Base-by-base conservation (phyloP, 2,888 invertebrate species). In the Trichopoda pennipes region DNA sequence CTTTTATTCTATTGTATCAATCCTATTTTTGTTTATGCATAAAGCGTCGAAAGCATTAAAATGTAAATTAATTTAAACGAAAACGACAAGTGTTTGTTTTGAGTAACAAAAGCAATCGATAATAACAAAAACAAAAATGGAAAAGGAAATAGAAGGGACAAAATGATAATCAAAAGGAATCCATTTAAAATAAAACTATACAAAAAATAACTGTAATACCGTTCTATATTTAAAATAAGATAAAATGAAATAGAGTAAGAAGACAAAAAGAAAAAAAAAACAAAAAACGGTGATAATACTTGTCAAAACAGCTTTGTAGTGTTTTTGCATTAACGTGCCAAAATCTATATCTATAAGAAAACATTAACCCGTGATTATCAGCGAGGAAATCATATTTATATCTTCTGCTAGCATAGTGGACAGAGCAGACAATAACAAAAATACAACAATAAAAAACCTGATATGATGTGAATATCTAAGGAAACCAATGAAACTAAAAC, bases 61-160 rank as follows among this genome's bases (percentile, higher is more conserved):
- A 82, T 79, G 82, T 79, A 82, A 82, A 82, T 82, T 82, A 82
- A 82, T 82, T 82, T 79, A 79, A 82, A 82, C 72, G 79, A 82
- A 82, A 82, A 79, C 68, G 72, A 72, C 82, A 82, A 82, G 79
- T 82, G 72, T 76, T 81, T 60, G 73, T 66, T 56, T 56, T 49
- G 16, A 74, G 42, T 38, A 63, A 66, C 49, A 28, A 72, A 78
- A 78, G 55, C 60, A 79, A 79, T 79, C 79, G 82, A 82, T 75
- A n/a, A n/a, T n/a, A 78, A 61, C 49, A 56, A 42, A 28, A 78
- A 64, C 47, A 53, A 28, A 69, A 12, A 28, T 64, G 49, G 56
- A 76, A 78, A 66, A 56, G 66, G 60, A 74, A 63, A 69, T 51
- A 44, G 17, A 60, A 55, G 23, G 68, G 55, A 60, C 51, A 60